Percentiles rank a stretch among this genome's conserved stretches.
These are phyloP conservation scores for Cossypha dichroa DNA, from an alignment of 2,797 vertebrate genomes.

Conservation along the genomic window DNA sequence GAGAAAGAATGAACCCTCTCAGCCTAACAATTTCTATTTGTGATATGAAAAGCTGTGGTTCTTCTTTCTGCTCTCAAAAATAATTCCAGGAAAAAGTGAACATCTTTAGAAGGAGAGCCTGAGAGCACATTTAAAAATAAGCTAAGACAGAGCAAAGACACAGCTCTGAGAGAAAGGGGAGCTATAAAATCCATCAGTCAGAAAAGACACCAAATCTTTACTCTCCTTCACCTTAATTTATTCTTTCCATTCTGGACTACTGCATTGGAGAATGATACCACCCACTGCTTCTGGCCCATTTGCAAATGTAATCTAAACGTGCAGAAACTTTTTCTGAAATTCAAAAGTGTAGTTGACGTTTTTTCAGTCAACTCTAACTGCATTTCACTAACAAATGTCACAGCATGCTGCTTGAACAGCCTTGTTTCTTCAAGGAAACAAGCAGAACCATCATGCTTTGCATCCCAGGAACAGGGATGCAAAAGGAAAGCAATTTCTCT, in stretches of 20 bases:
- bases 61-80: neutral
- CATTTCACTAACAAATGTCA: neutral
- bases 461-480: neutral
- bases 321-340: neutral
- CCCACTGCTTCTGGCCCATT: neutral
- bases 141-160: neutral
- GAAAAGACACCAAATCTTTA: neutral
- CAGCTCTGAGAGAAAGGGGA: neutral
- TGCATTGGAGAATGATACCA: neutral
- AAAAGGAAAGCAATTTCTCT: neutral
- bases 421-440: neutral
- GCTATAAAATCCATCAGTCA: neutral
- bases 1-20: neutral
- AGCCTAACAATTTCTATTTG: neutral
- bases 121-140: neutral
- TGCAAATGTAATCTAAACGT: neutral
- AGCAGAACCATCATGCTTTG: neutral
- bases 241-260: neutral
- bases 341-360: neutral
- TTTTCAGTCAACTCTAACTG: neutral
- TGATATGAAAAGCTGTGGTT: neutral
- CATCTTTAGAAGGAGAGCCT: neutral
- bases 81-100: neutral
- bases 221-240: neutral
- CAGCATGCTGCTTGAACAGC: neutral